A percentile compares a stretch with the other conserved stretches of the same genome.
phyloP scores from a whole-genome alignment of 1,140 invertebrate genomes.

The Zaprionus capensis region DNA sequence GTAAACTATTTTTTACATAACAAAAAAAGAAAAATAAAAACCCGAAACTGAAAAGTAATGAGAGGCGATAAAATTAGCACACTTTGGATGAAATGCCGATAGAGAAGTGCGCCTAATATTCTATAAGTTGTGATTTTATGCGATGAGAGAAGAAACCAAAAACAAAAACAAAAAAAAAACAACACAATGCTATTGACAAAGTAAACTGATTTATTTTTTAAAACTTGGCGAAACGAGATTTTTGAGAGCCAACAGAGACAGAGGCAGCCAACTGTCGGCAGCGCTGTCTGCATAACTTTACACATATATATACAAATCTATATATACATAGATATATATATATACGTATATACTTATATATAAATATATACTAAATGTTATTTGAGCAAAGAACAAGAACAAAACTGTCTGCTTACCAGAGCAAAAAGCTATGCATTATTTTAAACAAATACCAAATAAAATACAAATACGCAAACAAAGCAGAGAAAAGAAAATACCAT shows the following conservation, averaged over 20 bases:
- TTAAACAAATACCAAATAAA: conserved; percentile 60
- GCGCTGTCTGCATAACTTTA: conserved; percentile 61
- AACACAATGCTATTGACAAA: conserved; percentile 66
- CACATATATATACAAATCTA: conserved; percentile 66
- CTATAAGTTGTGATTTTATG: conserved; percentile 77
- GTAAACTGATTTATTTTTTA: conserved; percentile 79
- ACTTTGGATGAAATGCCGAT: conserved; percentile 40
- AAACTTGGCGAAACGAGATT: conserved; percentile 70
- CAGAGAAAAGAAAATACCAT: conserved; percentile 48
- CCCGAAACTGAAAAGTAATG: conserved; percentile 12
- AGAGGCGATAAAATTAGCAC: conserved; percentile 53
- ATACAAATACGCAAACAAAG: conserved; percentile 36
- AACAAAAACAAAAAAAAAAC: conserved; percentile 14
- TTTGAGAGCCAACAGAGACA: conserved; percentile 65
- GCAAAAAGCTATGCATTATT: conserved; percentile 68
- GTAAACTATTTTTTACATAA: conserved; percentile 80
- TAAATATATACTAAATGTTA: conserved; percentile 75
- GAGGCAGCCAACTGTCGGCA: conserved; percentile 58
- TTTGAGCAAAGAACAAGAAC: conserved; percentile 65
- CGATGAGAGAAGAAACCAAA: conserved; percentile 35
- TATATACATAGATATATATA: conserved; percentile 55
- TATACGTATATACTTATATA: conserved; percentile 36
- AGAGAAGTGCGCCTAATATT: conserved; percentile 67
- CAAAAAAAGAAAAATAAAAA: conserved; percentile 45
- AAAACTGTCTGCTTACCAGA: conserved; percentile 53